Conservation (phyloP, 2,888 invertebrate species). For the Mythimna ferrago region DNA sequence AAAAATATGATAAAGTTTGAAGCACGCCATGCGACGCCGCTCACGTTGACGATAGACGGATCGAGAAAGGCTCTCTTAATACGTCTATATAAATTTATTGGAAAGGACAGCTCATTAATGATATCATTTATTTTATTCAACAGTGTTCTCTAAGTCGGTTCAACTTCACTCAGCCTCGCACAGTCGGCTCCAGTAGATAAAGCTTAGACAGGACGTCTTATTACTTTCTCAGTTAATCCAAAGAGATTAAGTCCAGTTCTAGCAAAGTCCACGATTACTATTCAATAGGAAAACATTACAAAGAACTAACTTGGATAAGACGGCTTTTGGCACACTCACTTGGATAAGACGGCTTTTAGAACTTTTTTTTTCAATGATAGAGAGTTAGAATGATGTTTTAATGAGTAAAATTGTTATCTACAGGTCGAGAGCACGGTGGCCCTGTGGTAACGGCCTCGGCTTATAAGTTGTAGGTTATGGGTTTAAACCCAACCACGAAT, state of each 20-base stretch:
- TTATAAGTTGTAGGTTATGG: too few species aligned
- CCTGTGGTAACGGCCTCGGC: too few species aligned
- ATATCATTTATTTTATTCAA: not conserved
- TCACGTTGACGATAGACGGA: too few species aligned
- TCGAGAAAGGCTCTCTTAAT: not conserved
- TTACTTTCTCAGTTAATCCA: conserved; percentile 30
- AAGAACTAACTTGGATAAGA: conserved; percentile 13
- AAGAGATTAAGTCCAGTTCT: conserved; percentile 34
- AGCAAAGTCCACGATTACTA: conserved; percentile 22
- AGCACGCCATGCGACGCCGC: too few species aligned
- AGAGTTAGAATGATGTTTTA: too few species aligned
- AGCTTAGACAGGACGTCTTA: conserved; percentile 26
- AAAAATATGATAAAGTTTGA: too few species aligned
- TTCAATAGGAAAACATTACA: conserved; percentile 41
- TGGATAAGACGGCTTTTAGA: too few species aligned
- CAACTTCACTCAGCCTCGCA: not conserved
- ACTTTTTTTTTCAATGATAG: too few species aligned
- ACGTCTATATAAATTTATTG: not conserved
- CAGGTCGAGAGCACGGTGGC: too few species aligned
- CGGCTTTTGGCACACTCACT: too few species aligned
- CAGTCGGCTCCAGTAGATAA: conserved; percentile 6
- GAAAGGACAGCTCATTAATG: not conserved
- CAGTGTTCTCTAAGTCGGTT: not conserved
- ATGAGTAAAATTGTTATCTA: too few species aligned
- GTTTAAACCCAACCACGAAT: too few species aligned